Percentiles rank a stretch among this genome's conserved stretches.
Evolutionary conservation across 2,113 vertebrate genomes (phyloP).

Genomic region (Tychaedon coryphoeus): DNA sequence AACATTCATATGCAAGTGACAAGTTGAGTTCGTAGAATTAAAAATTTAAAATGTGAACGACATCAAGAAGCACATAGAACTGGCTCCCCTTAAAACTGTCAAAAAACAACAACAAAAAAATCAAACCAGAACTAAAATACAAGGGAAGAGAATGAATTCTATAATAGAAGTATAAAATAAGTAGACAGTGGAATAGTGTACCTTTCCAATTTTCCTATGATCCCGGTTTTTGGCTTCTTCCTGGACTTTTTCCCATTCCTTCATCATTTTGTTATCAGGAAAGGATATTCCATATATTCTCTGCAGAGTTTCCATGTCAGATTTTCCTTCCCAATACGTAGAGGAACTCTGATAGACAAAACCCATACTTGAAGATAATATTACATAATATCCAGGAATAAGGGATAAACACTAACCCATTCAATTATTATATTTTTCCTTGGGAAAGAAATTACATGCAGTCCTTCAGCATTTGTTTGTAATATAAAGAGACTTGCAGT

Average conservation of each 20-base stretch:
- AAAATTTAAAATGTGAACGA: background rate
- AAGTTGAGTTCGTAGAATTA: background rate
- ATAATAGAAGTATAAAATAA: background rate
- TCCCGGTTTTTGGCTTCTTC: conserved; percentile 77
- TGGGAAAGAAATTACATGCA: background rate
- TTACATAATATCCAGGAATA: background rate
- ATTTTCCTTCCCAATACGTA: conserved; percentile 76
- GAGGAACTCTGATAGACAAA: conserved; percentile 73
- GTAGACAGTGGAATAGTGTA: background rate
- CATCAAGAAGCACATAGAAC: background rate
- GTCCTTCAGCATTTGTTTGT: background rate
- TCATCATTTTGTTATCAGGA: conserved; percentile 77
- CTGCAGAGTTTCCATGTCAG: conserved; percentile 78
- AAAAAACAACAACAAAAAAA: background rate
- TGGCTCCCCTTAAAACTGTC: background rate
- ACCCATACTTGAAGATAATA: background rate
- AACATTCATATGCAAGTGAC: background rate
- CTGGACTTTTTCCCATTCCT: conserved; percentile 75
- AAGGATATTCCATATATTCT: conserved; percentile 81
- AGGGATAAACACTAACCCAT: background rate
- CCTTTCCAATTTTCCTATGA: conserved; percentile 80
- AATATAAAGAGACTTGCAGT: background rate
- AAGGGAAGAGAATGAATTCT: background rate
- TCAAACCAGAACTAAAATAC: background rate
- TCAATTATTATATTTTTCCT: background rate